Conservation (phyloP, 2,888 invertebrate genomes). For the Leptarthrus brevirostris region DNA sequence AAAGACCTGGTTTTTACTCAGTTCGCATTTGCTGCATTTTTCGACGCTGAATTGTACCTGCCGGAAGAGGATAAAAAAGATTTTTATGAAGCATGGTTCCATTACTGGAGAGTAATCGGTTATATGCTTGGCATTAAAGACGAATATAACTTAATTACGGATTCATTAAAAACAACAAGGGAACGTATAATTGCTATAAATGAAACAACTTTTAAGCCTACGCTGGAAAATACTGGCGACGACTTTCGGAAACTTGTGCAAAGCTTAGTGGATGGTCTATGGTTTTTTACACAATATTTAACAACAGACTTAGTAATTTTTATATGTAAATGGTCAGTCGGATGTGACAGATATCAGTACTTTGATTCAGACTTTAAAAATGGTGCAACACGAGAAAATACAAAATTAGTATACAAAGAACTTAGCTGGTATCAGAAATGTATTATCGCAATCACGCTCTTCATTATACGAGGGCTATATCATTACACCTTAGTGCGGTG, state of each 20-base stretch:
- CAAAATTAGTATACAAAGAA: slow-evolving; percentile 34
- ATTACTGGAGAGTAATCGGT: slow-evolving; percentile 83
- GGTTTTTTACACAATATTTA: slow-evolving; percentile 73
- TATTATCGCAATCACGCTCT: slow-evolving; percentile 30
- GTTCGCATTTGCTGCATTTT: slow-evolving; percentile 80
- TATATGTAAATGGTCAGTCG: slow-evolving; percentile 68
- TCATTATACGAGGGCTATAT: slow-evolving; percentile 58
- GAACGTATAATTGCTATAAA: slow-evolving; percentile 66
- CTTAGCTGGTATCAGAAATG: slow-evolving; percentile 41
- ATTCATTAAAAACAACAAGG: slow-evolving; percentile 71
- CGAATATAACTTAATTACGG: slow-evolving; percentile 75
- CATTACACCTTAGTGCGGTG: slow-evolving; percentile 68
- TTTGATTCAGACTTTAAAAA: slow-evolving; percentile 55
- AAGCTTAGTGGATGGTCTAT: slow-evolving; percentile 73
- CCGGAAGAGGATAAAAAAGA: slow-evolving; percentile 61
- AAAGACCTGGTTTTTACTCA: slow-evolving; percentile 83
- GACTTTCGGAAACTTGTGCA: slow-evolving; percentile 73
- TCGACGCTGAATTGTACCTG: slow-evolving; percentile 69
- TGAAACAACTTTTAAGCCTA: slow-evolving; percentile 71
- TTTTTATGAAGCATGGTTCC: slow-evolving; percentile 77
- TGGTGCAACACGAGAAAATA: not conserved
- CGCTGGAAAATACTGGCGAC: slow-evolving; percentile 70
- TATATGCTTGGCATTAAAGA: slow-evolving; percentile 82
- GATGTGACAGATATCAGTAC: slow-evolving; percentile 68
- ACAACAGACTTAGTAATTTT: slow-evolving; percentile 69